phyloP scores from a whole-genome alignment of 2,888 invertebrate species.

The Caenorhabditis sinica region DNA sequence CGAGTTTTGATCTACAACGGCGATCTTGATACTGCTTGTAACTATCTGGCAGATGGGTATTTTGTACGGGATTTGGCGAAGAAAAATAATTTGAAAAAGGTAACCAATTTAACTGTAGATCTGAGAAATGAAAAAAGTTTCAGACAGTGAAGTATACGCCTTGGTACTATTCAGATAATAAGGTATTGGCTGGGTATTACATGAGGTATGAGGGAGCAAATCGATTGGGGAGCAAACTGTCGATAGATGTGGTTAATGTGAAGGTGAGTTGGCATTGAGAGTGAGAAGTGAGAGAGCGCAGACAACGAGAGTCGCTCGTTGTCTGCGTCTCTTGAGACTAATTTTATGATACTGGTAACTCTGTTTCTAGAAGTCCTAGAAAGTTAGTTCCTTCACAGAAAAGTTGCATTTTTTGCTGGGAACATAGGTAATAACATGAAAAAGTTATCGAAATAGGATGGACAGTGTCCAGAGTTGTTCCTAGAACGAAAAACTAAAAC shows the following conservation, averaged over 20 bases:
- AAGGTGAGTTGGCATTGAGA: constrained; percentile 52
- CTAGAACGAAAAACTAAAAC: no score
- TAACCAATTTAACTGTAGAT: not conserved
- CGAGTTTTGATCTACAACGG: constrained; percentile 71
- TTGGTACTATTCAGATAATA: constrained; percentile 69
- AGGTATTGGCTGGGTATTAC: constrained; percentile 76
- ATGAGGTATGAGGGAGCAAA: constrained; percentile 69
- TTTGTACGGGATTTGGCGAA: constrained; percentile 51
- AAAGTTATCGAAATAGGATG: no score
- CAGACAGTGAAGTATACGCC: constrained; percentile 59
- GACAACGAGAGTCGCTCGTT: not conserved
- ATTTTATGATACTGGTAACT: no score
- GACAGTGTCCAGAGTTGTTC: no score
- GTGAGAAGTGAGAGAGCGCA: no score
- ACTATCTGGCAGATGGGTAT: constrained; percentile 63
- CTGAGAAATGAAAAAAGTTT: not conserved
- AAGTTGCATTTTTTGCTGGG: no score
- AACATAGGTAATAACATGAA: no score
- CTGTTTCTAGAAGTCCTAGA: no score
- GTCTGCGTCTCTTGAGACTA: no score
- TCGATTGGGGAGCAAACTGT: constrained; percentile 53
- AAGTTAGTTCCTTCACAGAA: no score
- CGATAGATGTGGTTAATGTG: constrained; percentile 78
- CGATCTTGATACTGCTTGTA: constrained; percentile 71
- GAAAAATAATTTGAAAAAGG: constrained; percentile 46